Percentiles rank a stretch among this genome's conserved stretches.
Evolutionary conservation across 2,113 vertebrate genomes (phyloP).

Genomic region (Echinops telfairi): DNA sequence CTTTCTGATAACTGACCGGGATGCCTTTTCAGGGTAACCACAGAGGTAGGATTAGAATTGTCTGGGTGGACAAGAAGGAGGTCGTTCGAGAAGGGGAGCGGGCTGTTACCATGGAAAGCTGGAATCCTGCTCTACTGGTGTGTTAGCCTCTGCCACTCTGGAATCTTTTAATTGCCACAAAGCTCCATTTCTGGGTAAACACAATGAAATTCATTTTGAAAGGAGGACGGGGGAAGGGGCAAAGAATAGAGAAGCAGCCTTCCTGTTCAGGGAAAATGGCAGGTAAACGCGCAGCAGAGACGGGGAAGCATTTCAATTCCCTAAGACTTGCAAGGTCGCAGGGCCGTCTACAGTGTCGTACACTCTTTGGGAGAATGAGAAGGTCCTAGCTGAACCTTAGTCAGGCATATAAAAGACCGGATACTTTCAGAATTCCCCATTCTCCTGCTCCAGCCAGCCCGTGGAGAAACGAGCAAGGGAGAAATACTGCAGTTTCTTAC

Average conservation of each 20-base stretch:
- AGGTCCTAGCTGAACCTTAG: background rate
- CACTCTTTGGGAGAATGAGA: constrained; percentile 25
- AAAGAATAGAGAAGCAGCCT: constrained; percentile 61
- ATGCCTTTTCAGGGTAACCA: constrained; percentile 80
- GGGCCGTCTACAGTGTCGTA: background rate
- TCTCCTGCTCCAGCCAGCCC: background rate
- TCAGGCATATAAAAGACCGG: background rate
- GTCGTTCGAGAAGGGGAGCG: constrained; percentile 73
- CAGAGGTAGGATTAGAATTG: constrained; percentile 84
- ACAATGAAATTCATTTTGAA: constrained; percentile 72
- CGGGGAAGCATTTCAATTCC: constrained; percentile 10
- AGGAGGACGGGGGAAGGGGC: constrained; percentile 48
- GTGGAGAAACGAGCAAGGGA: background rate
- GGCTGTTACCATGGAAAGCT: constrained; percentile 87
- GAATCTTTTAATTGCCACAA: constrained; percentile 84
- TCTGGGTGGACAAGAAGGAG: constrained; percentile 79
- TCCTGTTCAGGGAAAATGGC: constrained; percentile 50
- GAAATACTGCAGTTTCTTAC: background rate
- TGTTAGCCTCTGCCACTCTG: constrained; percentile 81
- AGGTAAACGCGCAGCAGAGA: background rate
- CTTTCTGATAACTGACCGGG: constrained; percentile 82
- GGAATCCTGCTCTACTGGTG: constrained; percentile 85
- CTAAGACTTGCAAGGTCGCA: background rate
- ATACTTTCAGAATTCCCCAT: constrained; percentile 11
- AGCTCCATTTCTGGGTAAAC: constrained; percentile 81